Conservation (phyloP, 2,888 invertebrate species). For the Lobophora halterata region DNA sequence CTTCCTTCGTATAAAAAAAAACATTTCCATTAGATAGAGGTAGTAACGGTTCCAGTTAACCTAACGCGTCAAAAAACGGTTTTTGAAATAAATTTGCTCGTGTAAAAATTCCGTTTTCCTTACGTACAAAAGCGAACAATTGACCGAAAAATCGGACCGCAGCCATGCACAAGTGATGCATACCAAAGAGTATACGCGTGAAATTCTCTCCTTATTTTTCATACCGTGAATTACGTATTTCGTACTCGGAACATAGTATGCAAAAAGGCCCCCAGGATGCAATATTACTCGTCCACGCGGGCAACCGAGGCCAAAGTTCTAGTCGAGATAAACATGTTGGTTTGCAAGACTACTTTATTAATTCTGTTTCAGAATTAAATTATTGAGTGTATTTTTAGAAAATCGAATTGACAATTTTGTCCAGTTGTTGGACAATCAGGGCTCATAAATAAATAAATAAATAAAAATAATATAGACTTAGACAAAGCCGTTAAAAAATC, state of each 20-base stretch:
- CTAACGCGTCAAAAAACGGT: too few relatives aligned
- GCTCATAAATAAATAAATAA: too few relatives aligned
- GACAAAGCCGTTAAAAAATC: too few relatives aligned
- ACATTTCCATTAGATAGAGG: too few relatives aligned
- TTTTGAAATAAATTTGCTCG: background rate
- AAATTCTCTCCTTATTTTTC: slow-evolving; percentile 11
- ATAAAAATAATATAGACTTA: too few relatives aligned
- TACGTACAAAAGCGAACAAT: slow-evolving; percentile 13
- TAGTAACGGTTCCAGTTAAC: too few relatives aligned
- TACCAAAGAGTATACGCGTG: slow-evolving; percentile 9
- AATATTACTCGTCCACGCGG: slow-evolving; percentile 12
- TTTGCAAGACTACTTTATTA: slow-evolving; percentile 9
- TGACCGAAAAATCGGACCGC: slow-evolving; percentile 14
- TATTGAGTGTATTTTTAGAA: background rate
- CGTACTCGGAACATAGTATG: slow-evolving; percentile 8
- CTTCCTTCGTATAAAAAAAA: too few relatives aligned
- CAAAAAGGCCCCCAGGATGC: slow-evolving; percentile 18
- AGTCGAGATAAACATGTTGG: slow-evolving; percentile 12
- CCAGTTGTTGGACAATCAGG: background rate
- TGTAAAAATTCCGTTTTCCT: slow-evolving; percentile 1
- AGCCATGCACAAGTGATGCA: slow-evolving; percentile 10
- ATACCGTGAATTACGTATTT: slow-evolving; percentile 16
- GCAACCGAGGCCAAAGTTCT: slow-evolving; percentile 12
- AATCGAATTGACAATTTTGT: too few relatives aligned
- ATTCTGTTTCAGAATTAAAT: slow-evolving; percentile 1